phyloP scores from a whole-genome alignment of 2,888 invertebrate species.

The Plemyria rubiginata region DNA sequence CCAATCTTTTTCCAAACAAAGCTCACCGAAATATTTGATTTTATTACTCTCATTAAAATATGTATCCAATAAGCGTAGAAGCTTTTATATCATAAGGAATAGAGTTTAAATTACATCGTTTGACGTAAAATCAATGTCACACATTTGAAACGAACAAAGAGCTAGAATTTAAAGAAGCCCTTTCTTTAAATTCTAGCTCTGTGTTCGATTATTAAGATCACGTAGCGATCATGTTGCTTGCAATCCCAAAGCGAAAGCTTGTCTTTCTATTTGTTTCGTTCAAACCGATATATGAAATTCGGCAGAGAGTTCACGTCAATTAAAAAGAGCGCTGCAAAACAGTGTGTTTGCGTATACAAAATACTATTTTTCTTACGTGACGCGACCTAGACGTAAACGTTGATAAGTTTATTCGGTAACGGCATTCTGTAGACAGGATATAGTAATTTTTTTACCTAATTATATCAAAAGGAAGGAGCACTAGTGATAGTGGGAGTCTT shows the following conservation, averaged over 20 bases:
- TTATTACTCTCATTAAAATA: constrained; percentile 6
- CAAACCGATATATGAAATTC: no score
- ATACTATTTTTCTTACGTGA: no score
- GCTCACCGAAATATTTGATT: constrained; percentile 9
- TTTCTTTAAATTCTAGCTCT: no score
- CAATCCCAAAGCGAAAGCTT: constrained; percentile 1
- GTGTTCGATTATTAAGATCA: constrained; percentile 22
- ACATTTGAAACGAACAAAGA: constrained; percentile 31
- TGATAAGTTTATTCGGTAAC: no score
- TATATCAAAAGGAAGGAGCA: no score
- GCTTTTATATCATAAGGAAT: not conserved
- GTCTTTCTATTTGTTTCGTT: constrained; percentile 2
- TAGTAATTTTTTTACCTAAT: no score
- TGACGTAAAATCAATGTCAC: constrained; percentile 20
- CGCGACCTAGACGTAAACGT: no score
- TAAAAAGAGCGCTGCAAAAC: no score
- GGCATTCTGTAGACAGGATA: no score
- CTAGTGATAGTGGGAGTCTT: no score
- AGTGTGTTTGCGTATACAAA: no score
- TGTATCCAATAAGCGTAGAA: not conserved
- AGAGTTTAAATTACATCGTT: constrained; percentile 13
- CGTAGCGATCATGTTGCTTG: constrained; percentile 14
- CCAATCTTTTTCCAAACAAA: constrained; percentile 8
- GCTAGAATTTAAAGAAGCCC: constrained; percentile 26
- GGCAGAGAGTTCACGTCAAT: no score